These are phyloP conservation scores for Rhinophrynus dorsalis DNA, from an alignment of 2,797 vertebrate species.

Conservation along the genomic window DNA sequence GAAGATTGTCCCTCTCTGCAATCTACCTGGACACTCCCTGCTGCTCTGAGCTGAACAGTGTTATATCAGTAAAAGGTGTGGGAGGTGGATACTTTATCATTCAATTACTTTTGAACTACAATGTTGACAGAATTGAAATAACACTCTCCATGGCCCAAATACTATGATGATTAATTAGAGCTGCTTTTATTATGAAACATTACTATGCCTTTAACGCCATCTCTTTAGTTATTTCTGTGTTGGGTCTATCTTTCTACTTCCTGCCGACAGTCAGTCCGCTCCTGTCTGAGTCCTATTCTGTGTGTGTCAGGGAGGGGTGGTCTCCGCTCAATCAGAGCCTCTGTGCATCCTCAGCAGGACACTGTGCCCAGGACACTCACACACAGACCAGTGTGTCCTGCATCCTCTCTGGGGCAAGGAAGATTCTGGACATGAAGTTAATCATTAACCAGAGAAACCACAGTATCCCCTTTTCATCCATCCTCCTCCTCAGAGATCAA, in stretches of 20 bases:
- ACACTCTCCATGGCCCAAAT: too few relatives aligned
- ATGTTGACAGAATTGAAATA: too few relatives aligned
- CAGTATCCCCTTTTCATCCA: slow-evolving; percentile 43
- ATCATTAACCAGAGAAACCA: slow-evolving; percentile 54
- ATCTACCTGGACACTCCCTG: too few relatives aligned
- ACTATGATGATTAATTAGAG: too few relatives aligned
- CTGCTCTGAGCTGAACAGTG: too few relatives aligned
- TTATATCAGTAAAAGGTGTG: too few relatives aligned
- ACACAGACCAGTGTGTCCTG: slow-evolving; percentile 20
- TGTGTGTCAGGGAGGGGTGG: slow-evolving; percentile 17
- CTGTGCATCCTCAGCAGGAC: slow-evolving; percentile 43
- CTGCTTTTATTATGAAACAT: too few relatives aligned
- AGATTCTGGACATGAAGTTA: slow-evolving; percentile 46
- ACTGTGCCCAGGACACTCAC: neutral
- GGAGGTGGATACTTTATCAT: too few relatives aligned
- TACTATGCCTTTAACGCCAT: too few relatives aligned
- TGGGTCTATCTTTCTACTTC: slow-evolving; percentile 27
- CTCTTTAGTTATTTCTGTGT: slow-evolving; percentile 6
- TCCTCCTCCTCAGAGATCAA: slow-evolving; percentile 49
- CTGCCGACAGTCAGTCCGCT: slow-evolving; percentile 20
- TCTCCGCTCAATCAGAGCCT: slow-evolving; percentile 11
- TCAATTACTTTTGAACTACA: too few relatives aligned
- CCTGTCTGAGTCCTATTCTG: slow-evolving; percentile 25
- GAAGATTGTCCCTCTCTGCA: too few relatives aligned
- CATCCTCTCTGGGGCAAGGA: slow-evolving; percentile 10